Conservation (phyloP, 2,113 vertebrate genomes). For the Vireo altiloquus region DNA sequence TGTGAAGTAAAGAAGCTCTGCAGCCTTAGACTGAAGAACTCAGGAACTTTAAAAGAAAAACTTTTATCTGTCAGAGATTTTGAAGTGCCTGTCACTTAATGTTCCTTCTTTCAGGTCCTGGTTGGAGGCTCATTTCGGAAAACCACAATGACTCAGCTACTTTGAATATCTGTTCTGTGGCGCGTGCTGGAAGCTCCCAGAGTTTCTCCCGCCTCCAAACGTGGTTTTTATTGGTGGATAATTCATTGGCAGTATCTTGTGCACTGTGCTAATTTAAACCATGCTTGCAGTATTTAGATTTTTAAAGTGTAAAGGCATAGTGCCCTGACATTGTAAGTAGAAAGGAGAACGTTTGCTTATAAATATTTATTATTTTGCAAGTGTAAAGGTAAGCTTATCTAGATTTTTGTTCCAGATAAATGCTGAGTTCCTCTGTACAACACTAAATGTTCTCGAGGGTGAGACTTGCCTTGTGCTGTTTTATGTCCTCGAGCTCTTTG, state of each 20-base stretch:
- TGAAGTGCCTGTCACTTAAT: background rate
- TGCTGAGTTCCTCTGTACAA: background rate
- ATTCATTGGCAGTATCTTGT: background rate
- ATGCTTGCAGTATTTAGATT: background rate
- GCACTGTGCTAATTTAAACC: background rate
- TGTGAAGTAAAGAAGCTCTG: background rate
- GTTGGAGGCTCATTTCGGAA: background rate
- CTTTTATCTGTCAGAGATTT: background rate
- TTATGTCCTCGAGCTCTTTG: background rate
- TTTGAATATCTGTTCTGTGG: conserved; percentile 25
- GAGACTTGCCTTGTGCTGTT: background rate
- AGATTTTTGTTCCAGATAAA: background rate
- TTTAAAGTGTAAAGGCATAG: background rate
- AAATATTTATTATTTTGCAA: background rate
- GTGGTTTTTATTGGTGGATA: background rate
- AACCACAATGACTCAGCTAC: background rate
- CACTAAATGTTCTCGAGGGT: rapidly evolving
- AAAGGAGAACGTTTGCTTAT: background rate
- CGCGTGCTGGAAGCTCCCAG: background rate
- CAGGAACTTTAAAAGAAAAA: background rate
- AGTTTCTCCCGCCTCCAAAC: background rate
- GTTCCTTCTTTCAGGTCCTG: background rate
- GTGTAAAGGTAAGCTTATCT: background rate
- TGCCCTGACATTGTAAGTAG: background rate
- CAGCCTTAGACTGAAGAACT: background rate